Percentiles rank a stretch among this genome's conserved stretches.
These are phyloP conservation scores for Atethmia centrago DNA, from an alignment of 2,888 invertebrate species.

Conservation along the genomic window DNA sequence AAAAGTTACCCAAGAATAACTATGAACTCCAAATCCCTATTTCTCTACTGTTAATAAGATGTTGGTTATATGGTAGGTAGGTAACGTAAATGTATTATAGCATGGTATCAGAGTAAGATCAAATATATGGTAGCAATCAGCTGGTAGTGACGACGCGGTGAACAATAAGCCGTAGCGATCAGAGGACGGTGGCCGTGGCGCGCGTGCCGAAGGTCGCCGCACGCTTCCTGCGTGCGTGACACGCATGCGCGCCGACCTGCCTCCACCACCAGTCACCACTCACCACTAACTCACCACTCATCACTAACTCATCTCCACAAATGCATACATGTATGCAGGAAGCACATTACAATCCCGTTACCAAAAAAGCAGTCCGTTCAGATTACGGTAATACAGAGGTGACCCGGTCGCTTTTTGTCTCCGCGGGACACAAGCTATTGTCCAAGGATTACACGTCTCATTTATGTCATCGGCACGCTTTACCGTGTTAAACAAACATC, in stretches of 20 bases:
- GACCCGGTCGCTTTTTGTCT: slow-evolving; percentile 81
- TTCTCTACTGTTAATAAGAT: not conserved
- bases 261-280: slow-evolving; percentile 37
- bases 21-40: not conserved
- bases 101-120: slow-evolving; percentile 41
- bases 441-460: slow-evolving; percentile 56
- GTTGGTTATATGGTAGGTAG: not conserved
- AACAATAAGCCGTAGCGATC: slow-evolving; percentile 81
- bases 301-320: slow-evolving; percentile 28
- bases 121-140: slow-evolving; percentile 64
- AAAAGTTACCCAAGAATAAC: not conserved
- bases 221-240: slow-evolving; percentile 89
- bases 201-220: slow-evolving; percentile 84
- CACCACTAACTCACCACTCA: slow-evolving; percentile 33
- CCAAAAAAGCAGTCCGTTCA: slow-evolving; percentile 66
- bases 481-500: slow-evolving; percentile 38
- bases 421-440: slow-evolving; percentile 71
- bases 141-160: slow-evolving; percentile 66
- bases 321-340: slow-evolving; percentile 51
- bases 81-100: slow-evolving; percentile 23
- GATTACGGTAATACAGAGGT: slow-evolving; percentile 77
- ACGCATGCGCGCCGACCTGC: slow-evolving; percentile 77
- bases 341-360: slow-evolving; percentile 70
- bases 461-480: slow-evolving; percentile 64
- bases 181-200: slow-evolving; percentile 84